Conservation (phyloP, 2,113 vertebrate genomes). For the Toxostoma redivivum region DNA sequence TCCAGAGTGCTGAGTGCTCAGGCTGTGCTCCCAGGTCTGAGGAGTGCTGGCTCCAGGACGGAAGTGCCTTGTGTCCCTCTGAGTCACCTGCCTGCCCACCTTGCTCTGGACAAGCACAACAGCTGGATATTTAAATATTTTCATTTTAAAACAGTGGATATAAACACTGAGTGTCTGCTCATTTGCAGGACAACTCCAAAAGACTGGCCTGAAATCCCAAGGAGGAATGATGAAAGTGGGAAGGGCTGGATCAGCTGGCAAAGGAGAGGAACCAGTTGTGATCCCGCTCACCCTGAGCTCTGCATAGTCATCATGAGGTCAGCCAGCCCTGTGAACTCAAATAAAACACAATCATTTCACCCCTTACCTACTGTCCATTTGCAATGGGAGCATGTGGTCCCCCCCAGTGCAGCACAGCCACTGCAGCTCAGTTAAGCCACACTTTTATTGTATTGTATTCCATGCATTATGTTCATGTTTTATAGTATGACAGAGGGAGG, state of each 20-base stretch:
- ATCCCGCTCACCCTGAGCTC: background rate
- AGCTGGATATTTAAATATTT: background rate
- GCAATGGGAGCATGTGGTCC: background rate
- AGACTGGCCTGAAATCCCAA: background rate
- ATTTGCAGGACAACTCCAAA: background rate
- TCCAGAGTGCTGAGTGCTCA: rapidly evolving
- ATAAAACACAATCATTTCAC: background rate
- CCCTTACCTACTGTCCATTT: background rate
- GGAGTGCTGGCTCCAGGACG: background rate
- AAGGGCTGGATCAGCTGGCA: background rate
- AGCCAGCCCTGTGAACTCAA: background rate
- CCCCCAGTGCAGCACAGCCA: background rate
- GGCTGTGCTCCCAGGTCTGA: background rate
- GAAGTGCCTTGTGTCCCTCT: background rate
- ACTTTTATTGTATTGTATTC: constrained; percentile 61
- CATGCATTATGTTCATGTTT: constrained; percentile 63
- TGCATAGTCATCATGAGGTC: background rate
- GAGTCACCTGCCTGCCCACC: background rate
- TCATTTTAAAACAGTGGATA: background rate
- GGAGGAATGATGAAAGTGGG: background rate
- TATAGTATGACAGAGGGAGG: constrained; percentile 43
- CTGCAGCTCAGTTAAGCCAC: constrained; percentile 27
- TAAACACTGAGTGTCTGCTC: background rate
- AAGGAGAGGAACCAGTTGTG: background rate
- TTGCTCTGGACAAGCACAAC: background rate